Evolutionary conservation across 2,797 vertebrate species (phyloP).

Genomic region (Apogon hyalosoma): DNA sequence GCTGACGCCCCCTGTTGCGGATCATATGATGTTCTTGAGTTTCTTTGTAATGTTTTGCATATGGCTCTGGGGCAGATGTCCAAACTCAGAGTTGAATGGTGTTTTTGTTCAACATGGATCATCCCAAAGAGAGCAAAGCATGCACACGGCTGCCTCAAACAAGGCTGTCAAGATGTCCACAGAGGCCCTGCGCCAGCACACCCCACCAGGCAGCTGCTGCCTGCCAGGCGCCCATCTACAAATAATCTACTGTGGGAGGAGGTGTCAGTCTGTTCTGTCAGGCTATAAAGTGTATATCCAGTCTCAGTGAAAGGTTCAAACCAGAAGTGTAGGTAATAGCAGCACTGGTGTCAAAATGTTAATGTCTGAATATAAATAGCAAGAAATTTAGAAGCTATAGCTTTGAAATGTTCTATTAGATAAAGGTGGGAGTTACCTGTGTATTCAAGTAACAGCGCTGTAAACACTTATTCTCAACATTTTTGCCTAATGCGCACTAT

Average conservation of each 20-base stretch:
- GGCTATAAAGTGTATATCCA: conserved; percentile 27
- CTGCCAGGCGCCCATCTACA: conserved; percentile 74
- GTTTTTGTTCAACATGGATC: conserved; percentile 77
- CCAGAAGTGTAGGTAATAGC: background rate
- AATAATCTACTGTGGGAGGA: conserved; percentile 76
- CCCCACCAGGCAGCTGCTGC: conserved; percentile 75
- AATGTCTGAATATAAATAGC: background rate
- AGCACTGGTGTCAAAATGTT: background rate
- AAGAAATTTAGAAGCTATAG: background rate
- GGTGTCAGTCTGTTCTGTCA: conserved; percentile 60
- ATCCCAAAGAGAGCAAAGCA: conserved; percentile 63
- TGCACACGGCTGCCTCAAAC: conserved; percentile 69
- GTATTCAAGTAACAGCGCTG: background rate
- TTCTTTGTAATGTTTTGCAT: conserved; percentile 80
- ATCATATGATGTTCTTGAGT: conserved; percentile 82
- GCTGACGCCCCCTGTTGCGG: conserved; percentile 57
- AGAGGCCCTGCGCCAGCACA: conserved; percentile 65
- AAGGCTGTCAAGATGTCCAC: conserved; percentile 71
- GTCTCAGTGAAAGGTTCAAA: conserved; percentile 25
- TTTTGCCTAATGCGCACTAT: background rate
- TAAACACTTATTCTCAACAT: background rate
- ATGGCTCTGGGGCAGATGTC: conserved; percentile 72
- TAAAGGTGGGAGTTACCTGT: background rate
- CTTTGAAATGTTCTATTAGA: background rate
- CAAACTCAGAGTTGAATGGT: conserved; percentile 78